phyloP scores from a whole-genome alignment of 2,888 invertebrate species.

The Nesidiocoris tenuis region DNA sequence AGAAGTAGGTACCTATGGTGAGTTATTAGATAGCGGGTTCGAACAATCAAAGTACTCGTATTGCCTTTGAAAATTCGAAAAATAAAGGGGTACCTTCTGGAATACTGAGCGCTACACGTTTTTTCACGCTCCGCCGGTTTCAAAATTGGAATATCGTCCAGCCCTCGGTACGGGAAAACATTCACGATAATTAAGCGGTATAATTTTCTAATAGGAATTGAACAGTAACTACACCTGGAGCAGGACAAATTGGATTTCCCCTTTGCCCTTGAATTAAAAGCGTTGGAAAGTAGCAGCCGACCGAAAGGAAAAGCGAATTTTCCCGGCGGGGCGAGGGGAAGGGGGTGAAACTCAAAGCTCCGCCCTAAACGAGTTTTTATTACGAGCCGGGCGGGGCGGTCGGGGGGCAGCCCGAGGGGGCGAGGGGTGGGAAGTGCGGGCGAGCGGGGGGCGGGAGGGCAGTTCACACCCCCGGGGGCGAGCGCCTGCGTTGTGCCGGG shows the following conservation, averaged over 20 bases:
- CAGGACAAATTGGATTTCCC: not conserved
- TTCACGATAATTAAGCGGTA: no score
- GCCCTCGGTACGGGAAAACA: no score
- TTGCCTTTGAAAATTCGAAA: no score
- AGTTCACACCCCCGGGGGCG: constrained; percentile 7
- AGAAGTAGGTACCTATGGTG: no score
- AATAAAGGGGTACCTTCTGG: no score
- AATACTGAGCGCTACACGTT: no score
- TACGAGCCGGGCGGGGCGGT: constrained; percentile 15
- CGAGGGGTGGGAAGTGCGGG: not conserved
- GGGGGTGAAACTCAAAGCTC: constrained; percentile 38
- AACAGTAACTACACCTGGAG: no score
- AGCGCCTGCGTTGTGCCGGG: constrained; percentile 40
- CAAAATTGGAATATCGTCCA: no score
- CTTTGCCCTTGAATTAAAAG: constrained; percentile 24
- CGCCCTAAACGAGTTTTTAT: constrained; percentile 41
- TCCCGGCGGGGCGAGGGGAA: constrained; percentile 1
- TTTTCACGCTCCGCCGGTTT: no score
- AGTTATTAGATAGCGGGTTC: no score
- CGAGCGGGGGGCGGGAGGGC: not conserved
- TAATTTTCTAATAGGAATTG: no score
- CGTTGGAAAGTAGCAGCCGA: constrained; percentile 5
- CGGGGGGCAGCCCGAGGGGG: not conserved
- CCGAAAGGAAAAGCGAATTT: not conserved
- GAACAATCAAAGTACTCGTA: no score